Conservation (phyloP, 2,888 invertebrate genomes). For the Lamellibrachia columna region DNA sequence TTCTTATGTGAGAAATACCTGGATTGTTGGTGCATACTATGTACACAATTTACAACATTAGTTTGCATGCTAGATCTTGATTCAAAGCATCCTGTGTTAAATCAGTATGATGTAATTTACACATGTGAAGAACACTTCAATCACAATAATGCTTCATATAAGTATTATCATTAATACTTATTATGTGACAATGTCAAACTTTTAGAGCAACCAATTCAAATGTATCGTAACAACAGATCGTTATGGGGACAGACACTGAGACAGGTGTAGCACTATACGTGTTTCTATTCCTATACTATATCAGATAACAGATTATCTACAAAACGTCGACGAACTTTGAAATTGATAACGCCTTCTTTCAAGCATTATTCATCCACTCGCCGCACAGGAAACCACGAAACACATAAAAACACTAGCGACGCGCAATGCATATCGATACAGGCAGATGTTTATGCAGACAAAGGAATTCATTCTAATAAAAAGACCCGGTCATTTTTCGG, state of each 20-base stretch:
- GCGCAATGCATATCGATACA: not conserved
- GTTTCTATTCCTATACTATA: not conserved
- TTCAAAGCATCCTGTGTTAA: not conserved
- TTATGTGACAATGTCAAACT: not conserved
- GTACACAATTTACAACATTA: not conserved
- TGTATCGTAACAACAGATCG: not conserved
- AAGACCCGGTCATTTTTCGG: not conserved
- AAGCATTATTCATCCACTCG: not conserved
- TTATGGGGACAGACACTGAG: not conserved
- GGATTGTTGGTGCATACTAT: not conserved
- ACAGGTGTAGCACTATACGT: conserved; percentile 1
- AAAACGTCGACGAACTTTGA: not conserved
- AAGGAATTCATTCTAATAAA: not conserved
- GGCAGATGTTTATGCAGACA: not conserved
- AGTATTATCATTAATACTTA: not conserved
- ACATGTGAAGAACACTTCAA: not conserved
- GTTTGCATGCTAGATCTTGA: not conserved
- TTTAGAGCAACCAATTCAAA: not conserved
- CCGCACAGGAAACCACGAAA: not conserved
- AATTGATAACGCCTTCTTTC: not conserved
- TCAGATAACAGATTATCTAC: not conserved
- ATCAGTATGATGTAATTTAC: not conserved
- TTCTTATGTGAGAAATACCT: not conserved
- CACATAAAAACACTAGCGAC: not conserved
- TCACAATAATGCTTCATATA: not conserved